Evolutionary conservation across 23 tunicate genomes (phyloP).

Genomic region (Styela clava): DNA sequence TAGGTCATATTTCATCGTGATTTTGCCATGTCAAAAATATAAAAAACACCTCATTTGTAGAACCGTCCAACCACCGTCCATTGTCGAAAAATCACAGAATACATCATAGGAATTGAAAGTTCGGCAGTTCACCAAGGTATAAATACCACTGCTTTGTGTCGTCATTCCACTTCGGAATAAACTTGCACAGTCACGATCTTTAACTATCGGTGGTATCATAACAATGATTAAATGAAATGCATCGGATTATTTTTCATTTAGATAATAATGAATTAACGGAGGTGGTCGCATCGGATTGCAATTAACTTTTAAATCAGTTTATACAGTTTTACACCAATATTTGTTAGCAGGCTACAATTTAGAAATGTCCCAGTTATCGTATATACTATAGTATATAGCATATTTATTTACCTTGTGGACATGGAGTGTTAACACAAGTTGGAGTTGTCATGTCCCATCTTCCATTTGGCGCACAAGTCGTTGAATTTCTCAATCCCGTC

Average conservation of each 20-base stretch:
- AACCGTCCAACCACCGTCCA: conserved; percentile 29
- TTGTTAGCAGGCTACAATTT: no score
- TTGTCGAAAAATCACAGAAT: conserved; percentile 1
- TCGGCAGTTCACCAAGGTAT: conserved; percentile 20
- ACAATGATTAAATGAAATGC: no score
- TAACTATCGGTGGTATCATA: not conserved
- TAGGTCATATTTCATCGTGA: no score
- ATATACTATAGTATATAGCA: no score
- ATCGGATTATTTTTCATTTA: no score
- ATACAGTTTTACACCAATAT: no score
- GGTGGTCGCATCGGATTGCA: no score
- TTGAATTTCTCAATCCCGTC: not conserved
- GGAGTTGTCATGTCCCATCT: not conserved
- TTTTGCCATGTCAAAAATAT: no score
- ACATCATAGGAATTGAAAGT: conserved; percentile 4
- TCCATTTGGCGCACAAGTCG: not conserved
- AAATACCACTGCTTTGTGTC: not conserved
- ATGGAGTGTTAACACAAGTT: not conserved
- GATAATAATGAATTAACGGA: no score
- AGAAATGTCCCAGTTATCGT: no score
- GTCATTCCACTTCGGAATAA: conserved; percentile 1
- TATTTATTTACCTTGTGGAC: not conserved
- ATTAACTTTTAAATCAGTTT: no score
- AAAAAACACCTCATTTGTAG: conserved; percentile 19
- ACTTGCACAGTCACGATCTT: conserved; percentile 31